Conservation (phyloP, 2,888 invertebrate genomes). For the Aphelenchoides bicaudatus region DNA sequence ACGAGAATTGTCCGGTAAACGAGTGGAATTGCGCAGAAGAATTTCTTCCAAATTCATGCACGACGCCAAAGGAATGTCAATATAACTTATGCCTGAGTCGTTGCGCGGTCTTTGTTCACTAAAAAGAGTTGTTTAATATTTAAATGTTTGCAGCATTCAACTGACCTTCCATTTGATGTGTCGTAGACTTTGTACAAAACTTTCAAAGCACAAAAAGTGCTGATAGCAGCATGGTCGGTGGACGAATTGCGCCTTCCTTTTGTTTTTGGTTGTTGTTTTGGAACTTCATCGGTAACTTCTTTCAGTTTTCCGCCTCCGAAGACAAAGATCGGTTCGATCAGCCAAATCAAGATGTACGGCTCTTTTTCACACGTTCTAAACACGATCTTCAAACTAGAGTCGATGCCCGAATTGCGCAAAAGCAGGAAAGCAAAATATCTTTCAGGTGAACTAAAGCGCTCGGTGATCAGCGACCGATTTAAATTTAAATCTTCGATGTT, state of each 20-base stretch:
- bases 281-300: not conserved
- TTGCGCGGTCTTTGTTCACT: not conserved
- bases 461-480: not conserved
- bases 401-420: conserved; percentile 9
- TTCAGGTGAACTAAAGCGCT: conserved; percentile 12
- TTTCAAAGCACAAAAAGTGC: conserved; percentile 10
- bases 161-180: not conserved
- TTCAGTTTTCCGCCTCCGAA: conserved; percentile 12
- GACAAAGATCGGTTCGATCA: conserved; percentile 19
- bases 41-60: conserved; percentile 18
- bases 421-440: conserved; percentile 14
- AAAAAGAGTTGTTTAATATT: not conserved
- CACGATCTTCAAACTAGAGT: conserved; percentile 13
- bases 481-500: conserved; percentile 11
- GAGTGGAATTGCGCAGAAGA: conserved; percentile 12
- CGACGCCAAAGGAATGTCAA: conserved; percentile 9
- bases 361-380: conserved; percentile 3
- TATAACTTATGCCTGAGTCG: conserved; percentile 7
- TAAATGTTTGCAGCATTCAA: not conserved
- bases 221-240: conserved; percentile 11
- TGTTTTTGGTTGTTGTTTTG: not conserved
- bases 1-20: conserved; percentile 2
- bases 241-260: conserved; percentile 4
- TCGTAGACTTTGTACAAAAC: conserved; percentile 17
- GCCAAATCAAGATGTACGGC: conserved; percentile 17